Percentiles rank a stretch among this genome's conserved stretches.
These are phyloP conservation scores for Sanderia malayensis DNA, from an alignment of 30 jellyfish, hydroid and myxozoan genomes.

Conservation along the genomic window DNA sequence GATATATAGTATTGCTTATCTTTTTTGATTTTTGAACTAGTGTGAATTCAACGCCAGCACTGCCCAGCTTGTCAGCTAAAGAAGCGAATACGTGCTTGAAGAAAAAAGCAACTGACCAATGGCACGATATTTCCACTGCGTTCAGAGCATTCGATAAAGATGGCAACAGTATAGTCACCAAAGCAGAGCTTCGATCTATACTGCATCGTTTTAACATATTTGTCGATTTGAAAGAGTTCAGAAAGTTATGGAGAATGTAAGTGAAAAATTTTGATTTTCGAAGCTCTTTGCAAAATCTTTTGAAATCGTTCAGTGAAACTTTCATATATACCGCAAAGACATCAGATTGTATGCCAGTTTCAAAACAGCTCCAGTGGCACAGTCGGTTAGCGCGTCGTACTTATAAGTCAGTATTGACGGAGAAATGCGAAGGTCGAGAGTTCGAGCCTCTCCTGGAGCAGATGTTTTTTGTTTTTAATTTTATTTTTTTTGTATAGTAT, in stretches of 20 bases:
- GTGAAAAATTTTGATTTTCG: no score
- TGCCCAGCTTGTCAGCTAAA: slow-evolving; percentile 40
- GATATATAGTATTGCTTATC: no score
- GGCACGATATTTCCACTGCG: slow-evolving; percentile 60
- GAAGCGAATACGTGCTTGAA: slow-evolving; percentile 48
- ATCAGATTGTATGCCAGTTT: no score
- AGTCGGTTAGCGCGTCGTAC: no score
- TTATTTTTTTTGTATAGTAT: background rate
- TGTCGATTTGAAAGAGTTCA: slow-evolving; percentile 33
- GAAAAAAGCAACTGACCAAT: slow-evolving; percentile 64
- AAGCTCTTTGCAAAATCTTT: no score
- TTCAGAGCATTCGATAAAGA: slow-evolving; percentile 64
- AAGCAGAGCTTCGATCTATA: slow-evolving; percentile 38
- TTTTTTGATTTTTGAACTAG: no score
- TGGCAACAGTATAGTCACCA: slow-evolving; percentile 49
- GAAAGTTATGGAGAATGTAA: slow-evolving; percentile 54
- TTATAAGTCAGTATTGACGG: no score
- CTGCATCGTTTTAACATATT: slow-evolving; percentile 56
- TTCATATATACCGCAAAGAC: no score
- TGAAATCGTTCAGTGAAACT: no score
- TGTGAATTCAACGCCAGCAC: slow-evolving; percentile 5
- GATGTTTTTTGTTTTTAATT: no score
- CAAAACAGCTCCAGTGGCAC: slow-evolving; percentile 43
- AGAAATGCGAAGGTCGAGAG: no score
- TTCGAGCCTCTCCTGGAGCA: no score